phyloP scores from a whole-genome alignment of 2,113 vertebrate genomes.

The Xenotilapia flavipinnis region DNA sequence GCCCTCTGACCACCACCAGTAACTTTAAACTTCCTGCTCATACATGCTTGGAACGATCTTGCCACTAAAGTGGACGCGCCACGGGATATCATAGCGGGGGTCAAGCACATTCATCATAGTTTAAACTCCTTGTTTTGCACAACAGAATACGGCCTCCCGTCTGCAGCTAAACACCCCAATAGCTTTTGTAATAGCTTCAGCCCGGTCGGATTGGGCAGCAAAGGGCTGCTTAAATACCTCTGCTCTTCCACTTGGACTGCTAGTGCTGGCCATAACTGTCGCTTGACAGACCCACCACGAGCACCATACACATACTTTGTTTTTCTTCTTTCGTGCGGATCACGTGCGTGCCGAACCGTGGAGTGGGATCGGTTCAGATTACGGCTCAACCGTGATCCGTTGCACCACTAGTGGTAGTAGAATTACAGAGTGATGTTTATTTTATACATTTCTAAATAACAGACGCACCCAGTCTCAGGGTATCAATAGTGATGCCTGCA shows the following conservation, averaged over 20 bases:
- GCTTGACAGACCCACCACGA: background rate
- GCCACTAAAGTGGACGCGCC: no score
- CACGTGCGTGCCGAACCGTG: background rate
- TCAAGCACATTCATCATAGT: no score
- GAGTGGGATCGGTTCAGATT: background rate
- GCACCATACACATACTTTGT: background rate
- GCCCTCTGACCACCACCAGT: no score
- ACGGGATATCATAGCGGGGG: no score
- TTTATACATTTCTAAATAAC: background rate
- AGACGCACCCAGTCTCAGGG: background rate
- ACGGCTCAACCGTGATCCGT: background rate
- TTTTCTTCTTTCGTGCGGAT: background rate
- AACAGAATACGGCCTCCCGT: no score
- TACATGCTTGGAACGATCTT: no score
- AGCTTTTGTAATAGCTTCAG: background rate
- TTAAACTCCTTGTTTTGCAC: no score
- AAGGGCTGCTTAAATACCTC: background rate
- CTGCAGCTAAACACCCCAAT: background rate
- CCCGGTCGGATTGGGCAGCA: background rate
- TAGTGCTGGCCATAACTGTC: background rate
- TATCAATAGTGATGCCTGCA: background rate
- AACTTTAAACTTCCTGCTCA: no score
- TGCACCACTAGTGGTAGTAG: background rate
- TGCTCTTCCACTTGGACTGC: background rate
- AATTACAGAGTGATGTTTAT: background rate